Base-by-base conservation (phyloP, 2,888 invertebrate genomes). In the Eretmocerus hayati region DNA sequence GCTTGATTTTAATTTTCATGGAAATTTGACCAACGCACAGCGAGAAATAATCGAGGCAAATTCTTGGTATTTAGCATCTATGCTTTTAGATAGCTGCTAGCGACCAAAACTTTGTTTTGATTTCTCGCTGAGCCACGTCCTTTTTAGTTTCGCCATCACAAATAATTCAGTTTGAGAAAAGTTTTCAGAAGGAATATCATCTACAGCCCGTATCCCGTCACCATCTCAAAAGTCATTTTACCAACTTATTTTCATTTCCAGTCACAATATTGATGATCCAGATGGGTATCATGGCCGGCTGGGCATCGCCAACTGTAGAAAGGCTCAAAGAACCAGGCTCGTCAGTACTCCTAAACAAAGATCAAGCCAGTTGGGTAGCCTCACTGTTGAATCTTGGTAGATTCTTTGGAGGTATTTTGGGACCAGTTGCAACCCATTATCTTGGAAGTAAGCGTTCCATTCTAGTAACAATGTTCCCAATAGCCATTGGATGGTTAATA, bases 301-400 rank as follows among this genome's bases (percentile, higher is more conserved):
- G 62, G 64, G 55, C 59, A 1, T 63, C 63, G 15, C 63, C 63
- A 4, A 63, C 62, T 8, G 15, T 63, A 20, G 58, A 58, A 6
- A 53, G 52, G 20, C 51, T 64, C 20, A 59, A 54, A 5, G 51
- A 48, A 13, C 36, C 52, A 2, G 56, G 59, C 35, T 56, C 57
- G 2, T 45, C 40, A 3, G 42, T 63, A 0, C 48, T 51, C 2
- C 40, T 66, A 5, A 61, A 58, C 3, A 16, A 43, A 9, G 39
- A 43, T 4, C 58, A 66, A 41, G 58, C 61, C 11, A 62, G 63
- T 5, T 64, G 63, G 63, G 57, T 64, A 4, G 63, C 61, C 2
- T 58, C 62, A 2, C 42, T 64, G 5, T 8, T 63, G n/a, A 61
- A 57, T 30, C 26, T 62, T 4, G 58, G 62, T 13, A 52, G 62